A percentile compares a stretch with the other conserved stretches of the same genome.
Conservation (phyloP, 2,797 vertebrate species). For the Tarsius wallacei region DNA sequence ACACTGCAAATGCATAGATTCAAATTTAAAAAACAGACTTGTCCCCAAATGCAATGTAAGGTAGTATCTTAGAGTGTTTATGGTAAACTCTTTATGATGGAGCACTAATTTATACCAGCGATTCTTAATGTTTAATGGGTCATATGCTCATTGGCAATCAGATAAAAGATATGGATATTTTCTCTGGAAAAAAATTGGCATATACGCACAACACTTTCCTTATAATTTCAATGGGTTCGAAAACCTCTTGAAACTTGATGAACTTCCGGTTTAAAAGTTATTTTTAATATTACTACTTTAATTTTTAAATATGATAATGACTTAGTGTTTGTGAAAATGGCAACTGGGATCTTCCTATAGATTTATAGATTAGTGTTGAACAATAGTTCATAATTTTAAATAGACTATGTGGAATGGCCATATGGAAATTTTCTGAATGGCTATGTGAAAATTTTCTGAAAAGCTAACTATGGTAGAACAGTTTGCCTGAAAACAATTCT, state of each 20-base stretch:
- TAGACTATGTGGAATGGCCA: not conserved
- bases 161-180: not conserved
- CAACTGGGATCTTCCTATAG: not conserved
- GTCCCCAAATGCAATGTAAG: not conserved
- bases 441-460: not conserved
- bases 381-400: slow-evolving; percentile 1
- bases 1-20: not conserved
- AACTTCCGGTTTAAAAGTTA: not conserved
- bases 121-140: not conserved
- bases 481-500: slow-evolving; percentile 42
- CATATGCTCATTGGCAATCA: slow-evolving; percentile 10
- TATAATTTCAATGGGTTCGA: slow-evolving; percentile 49
- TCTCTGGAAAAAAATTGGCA: not conserved
- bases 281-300: slow-evolving; percentile 33
- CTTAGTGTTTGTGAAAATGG: slow-evolving; percentile 12
- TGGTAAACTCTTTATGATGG: not conserved
- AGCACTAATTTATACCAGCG: not conserved
- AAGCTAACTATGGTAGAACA: slow-evolving; percentile 28
- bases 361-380: slow-evolving; percentile 5
- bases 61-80: not conserved
- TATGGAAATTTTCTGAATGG: not conserved
- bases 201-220: not conserved
- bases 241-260: slow-evolving; percentile 10
- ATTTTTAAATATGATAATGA: slow-evolving; percentile 24
- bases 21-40: slow-evolving; percentile 30